Base-by-base conservation (phyloP, 2,113 vertebrate genomes). In the Pseudorhombus dupliciocellatus region DNA sequence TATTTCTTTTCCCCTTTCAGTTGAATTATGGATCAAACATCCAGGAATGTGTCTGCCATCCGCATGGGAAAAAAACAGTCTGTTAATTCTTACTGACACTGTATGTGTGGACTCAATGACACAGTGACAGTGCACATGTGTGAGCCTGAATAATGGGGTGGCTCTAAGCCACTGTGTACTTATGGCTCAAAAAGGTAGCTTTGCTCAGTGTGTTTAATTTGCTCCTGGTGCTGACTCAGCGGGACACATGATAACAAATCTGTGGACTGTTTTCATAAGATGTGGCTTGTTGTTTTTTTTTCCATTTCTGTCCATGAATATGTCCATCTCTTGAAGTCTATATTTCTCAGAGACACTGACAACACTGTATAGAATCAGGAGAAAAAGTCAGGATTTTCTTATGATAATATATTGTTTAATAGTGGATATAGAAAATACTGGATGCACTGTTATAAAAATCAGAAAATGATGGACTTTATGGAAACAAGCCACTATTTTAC, bases 1-100 rank as follows among this genome's bases (percentile, higher is more conserved):
- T 89, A 90, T 93, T 94, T 89, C 70, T 84, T 90, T 93, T 89
- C 75, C 83, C 63, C 26, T 96, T 96, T 94, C 95, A 97, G 96
- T 97, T 97, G 95, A 97, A 87, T 80, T 92, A 91, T 91, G 92
- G 91, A 93, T 93, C 94, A 94, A 75, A 81, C 93, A 89, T 91
- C 89, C 92, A 94, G 91, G 93, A 95, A 95, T 94, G 94, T 89
- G 93, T 95, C 93, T 91, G 88, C 91, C 94, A 90, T 95, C 95
- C 92, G 92, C 93, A 93, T 91, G 94, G 95, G 94, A 92, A 94
- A 92, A 94, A 92, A 94, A 93, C 91, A 92, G 88, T 22, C 56
- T 78, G 62, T 68, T 73, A 64, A 90, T 92, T 90, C 92, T 86
- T 91, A 93, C 88, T 81, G 91, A 91, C 92, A 87, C 87, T 94